phyloP scores from a whole-genome alignment of 2,113 vertebrate genomes.

The Eudyptes chrysolophus region DNA sequence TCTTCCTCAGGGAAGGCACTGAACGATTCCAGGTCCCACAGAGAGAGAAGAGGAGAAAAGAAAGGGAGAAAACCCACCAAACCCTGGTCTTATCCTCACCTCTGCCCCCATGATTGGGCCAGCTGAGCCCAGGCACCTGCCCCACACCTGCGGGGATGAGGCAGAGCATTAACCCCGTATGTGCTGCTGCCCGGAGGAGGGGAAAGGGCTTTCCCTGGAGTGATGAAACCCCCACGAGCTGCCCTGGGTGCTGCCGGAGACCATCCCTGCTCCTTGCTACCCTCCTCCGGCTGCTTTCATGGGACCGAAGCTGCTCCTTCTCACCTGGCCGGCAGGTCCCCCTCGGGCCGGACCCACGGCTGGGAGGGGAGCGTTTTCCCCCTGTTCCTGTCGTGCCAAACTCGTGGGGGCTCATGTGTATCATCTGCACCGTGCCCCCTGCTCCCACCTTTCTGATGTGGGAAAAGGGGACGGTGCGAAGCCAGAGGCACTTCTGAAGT shows the following conservation, averaged over 20 bases:
- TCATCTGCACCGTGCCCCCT: not conserved
- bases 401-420: rapidly evolving
- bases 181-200: not conserved
- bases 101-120: not conserved
- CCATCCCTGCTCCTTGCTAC: not conserved
- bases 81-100: not conserved
- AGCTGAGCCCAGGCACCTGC: not conserved
- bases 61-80: rapidly evolving
- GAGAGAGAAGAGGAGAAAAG: not conserved
- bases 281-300: not conserved
- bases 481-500: not conserved
- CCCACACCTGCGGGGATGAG: not conserved
- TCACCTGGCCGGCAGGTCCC: not conserved
- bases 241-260: not conserved
- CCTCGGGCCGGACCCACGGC: rapidly evolving
- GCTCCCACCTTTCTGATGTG: not conserved
- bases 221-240: not conserved
- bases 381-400: not conserved
- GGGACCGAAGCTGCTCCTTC: not conserved
- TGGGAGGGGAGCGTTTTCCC: rapidly evolving
- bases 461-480: rapidly evolving
- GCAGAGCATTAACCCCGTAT: rapidly evolving
- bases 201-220: not conserved
- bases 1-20: not conserved
- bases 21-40: rapidly evolving